A percentile compares a stretch with the other conserved stretches of the same genome.
phyloP scores from a whole-genome alignment of 2,797 vertebrate species.

The Paedocypris micromegethes region DNA sequence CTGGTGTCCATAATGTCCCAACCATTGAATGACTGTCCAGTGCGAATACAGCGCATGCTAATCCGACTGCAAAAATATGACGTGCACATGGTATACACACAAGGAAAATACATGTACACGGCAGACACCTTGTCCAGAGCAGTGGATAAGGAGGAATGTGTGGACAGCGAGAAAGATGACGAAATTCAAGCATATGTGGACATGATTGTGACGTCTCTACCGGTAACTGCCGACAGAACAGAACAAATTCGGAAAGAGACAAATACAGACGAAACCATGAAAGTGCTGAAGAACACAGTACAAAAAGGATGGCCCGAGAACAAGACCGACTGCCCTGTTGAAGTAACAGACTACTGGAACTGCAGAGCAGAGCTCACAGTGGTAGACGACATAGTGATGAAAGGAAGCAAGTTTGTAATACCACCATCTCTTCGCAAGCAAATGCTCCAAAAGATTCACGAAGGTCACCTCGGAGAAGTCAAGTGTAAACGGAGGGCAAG shows the following conservation, averaged over 20 bases:
- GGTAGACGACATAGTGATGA: conserved; percentile 38
- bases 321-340: conserved; percentile 17
- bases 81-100: neutral
- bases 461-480: too few relatives aligned
- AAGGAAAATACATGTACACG: neutral
- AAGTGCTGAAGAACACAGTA: conserved; percentile 23
- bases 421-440: conserved; percentile 10
- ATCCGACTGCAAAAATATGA: neutral
- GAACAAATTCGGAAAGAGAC: conserved; percentile 22
- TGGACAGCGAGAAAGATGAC: neutral
- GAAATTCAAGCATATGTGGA: conserved; percentile 38
- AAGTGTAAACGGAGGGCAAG: too few relatives aligned
- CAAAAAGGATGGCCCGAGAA: conserved; percentile 18
- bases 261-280: conserved; percentile 8
- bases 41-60: neutral
- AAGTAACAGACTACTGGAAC: conserved; percentile 26
- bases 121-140: neutral
- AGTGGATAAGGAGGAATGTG: neutral
- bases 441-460: too few relatives aligned
- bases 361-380: conserved; percentile 34
- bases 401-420: conserved; percentile 41
- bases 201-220: conserved; percentile 29
- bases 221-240: conserved; percentile 17
- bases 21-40: neutral
- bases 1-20: conserved; percentile 1